Evolutionary conservation across 2,888 invertebrate species (phyloP).

Genomic region (Hyles lineata): DNA sequence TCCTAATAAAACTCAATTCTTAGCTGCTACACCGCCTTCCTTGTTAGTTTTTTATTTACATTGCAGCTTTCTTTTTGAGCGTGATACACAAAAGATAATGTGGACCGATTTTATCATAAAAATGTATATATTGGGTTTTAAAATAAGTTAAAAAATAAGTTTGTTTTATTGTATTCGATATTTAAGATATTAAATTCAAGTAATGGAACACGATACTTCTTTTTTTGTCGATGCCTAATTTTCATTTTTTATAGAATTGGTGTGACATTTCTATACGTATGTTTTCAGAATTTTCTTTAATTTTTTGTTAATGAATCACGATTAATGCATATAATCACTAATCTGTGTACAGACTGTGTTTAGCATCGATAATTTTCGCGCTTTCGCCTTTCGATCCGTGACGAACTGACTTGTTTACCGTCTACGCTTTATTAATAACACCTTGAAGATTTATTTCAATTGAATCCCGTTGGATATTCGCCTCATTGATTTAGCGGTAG

Average conservation of each 20-base stretch:
- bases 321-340: neutral
- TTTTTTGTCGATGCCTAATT: too few species aligned
- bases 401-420: slow-evolving; percentile 10
- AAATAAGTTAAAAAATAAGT: neutral
- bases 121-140: too few species aligned
- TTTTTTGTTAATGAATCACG: too few species aligned
- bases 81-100: neutral
- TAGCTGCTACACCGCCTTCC: too few species aligned
- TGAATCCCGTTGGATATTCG: neutral
- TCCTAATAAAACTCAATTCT: too few species aligned
- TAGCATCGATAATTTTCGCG: neutral
- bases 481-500: neutral
- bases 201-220: too few species aligned
- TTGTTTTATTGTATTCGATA: too few species aligned
- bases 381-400: slow-evolving; percentile 7
- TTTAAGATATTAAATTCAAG: too few species aligned
- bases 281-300: too few species aligned
- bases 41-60: neutral
- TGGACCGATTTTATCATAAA: too few species aligned
- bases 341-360: neutral
- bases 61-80: neutral
- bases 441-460: slow-evolving; percentile 5
- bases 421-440: slow-evolving; percentile 2
- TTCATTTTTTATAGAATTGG: too few species aligned
- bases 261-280: too few species aligned